Conservation (phyloP, 2,888 invertebrate genomes). For the Netelia melanura region DNA sequence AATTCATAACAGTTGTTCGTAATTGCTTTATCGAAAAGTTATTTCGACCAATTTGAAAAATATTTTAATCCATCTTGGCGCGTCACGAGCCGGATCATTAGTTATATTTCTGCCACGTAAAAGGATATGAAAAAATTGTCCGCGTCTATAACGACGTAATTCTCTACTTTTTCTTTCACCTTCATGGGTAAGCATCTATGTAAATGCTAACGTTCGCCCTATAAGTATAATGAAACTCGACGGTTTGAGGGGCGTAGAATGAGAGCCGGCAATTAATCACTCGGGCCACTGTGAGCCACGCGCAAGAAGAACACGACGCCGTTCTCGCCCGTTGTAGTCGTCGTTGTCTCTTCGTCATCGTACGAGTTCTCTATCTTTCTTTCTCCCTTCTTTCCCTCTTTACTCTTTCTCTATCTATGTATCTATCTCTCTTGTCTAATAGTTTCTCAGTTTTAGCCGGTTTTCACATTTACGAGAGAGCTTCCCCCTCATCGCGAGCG, state of each 20-base stretch:
- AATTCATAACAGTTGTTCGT: not conserved
- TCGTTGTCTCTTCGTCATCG: constrained; percentile 31
- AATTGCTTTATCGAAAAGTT: not conserved
- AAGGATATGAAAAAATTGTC: constrained; percentile 25
- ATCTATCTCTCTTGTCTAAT: constrained; percentile 40
- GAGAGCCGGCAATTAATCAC: constrained; percentile 62
- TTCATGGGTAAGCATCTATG: constrained; percentile 54
- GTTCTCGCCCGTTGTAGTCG: constrained; percentile 35
- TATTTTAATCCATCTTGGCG: not conserved
- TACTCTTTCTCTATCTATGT: constrained; percentile 35
- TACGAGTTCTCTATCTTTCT: constrained; percentile 41
- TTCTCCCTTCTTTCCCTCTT: not conserved
- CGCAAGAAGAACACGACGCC: constrained; percentile 59
- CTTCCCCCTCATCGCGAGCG: constrained; percentile 40
- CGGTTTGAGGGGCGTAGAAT: not conserved
- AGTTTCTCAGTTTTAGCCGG: constrained; percentile 22
- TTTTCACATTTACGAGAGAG: constrained; percentile 26
- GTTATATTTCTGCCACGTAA: constrained; percentile 30
- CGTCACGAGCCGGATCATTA: not conserved
- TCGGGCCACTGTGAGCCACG: constrained; percentile 47
- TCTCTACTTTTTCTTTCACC: constrained; percentile 34
- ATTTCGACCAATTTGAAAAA: not conserved
- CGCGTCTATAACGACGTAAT: constrained; percentile 6
- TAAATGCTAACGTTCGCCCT: constrained; percentile 51
- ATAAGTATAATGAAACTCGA: constrained; percentile 39